Evolutionary conservation across 2,888 invertebrate genomes (phyloP).

Genomic region (Ephialtes manifestator): DNA sequence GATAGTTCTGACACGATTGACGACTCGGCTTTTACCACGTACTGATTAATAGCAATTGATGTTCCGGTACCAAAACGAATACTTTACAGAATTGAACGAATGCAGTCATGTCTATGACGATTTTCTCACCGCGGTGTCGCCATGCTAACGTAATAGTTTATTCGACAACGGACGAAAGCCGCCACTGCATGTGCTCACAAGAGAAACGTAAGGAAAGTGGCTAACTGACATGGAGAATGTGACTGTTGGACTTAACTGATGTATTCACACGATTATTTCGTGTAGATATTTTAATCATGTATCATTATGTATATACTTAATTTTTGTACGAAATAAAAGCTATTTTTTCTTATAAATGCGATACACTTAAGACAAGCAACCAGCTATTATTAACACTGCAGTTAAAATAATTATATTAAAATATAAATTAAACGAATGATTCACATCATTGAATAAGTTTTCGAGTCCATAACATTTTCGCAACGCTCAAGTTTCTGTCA

Average conservation of each 20-base stretch:
- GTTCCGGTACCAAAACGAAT: background rate
- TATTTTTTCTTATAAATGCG: conserved; percentile 74
- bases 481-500: too few relatives aligned
- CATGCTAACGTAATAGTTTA: conserved; percentile 24
- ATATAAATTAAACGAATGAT: too few relatives aligned
- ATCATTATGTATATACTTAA: conserved; percentile 83
- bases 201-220: conserved; percentile 64
- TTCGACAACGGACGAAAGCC: conserved; percentile 50
- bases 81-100: background rate
- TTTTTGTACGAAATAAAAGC: conserved; percentile 82
- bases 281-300: conserved; percentile 83
- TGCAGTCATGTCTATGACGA: background rate
- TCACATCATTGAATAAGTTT: too few relatives aligned
- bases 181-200: conserved; percentile 20
- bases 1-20: conserved; percentile 79
- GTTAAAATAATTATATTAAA: too few relatives aligned
- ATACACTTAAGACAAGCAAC: background rate
- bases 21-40: conserved; percentile 70
- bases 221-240: conserved; percentile 69
- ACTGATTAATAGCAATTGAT: conserved; percentile 30
- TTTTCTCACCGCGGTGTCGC: conserved; percentile 26
- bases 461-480: too few relatives aligned
- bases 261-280: conserved; percentile 65
- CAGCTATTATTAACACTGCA: background rate
- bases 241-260: conserved; percentile 58